A percentile compares a stretch with the other conserved stretches of the same genome.
Evolutionary conservation across 2,888 invertebrate species (phyloP).

Genomic region (Euzetes globulus): DNA sequence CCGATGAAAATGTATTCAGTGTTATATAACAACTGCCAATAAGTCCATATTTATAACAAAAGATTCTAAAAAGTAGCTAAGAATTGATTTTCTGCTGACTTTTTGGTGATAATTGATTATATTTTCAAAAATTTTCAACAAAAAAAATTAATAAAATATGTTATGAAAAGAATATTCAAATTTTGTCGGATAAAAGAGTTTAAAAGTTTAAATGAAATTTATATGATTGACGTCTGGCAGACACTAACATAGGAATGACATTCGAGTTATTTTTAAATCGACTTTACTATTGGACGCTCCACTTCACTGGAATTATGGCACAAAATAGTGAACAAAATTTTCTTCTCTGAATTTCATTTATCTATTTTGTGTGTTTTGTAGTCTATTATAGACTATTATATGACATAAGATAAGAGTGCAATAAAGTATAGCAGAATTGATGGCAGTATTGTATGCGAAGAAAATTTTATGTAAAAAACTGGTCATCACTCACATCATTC

Average conservation of each 20-base stretch:
- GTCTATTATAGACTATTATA: neutral
- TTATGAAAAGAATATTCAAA: too few species aligned
- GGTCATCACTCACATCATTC: conserved; percentile 24
- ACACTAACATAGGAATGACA: neutral
- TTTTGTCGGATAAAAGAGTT: neutral
- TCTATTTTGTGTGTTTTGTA: neutral
- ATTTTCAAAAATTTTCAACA: neutral
- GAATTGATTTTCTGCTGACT: neutral
- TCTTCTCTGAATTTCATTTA: neutral
- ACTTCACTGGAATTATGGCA: neutral
- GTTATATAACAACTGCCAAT: neutral
- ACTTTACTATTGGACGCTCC: neutral
- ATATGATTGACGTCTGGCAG: conserved; percentile 13
- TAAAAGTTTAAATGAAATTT: neutral
- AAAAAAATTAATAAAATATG: neutral
- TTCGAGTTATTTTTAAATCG: neutral
- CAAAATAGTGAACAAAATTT: neutral
- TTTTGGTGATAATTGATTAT: neutral
- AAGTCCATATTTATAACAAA: neutral
- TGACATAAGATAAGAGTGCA: conserved; percentile 6
- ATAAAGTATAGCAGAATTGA: conserved; percentile 22
- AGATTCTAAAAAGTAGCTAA: neutral
- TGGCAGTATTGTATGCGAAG: neutral
- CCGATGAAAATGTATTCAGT: neutral
- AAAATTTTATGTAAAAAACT: conserved; percentile 26